Evolutionary conservation across 2,888 invertebrate genomes (phyloP).

Genomic region (Perithous albicinctus): DNA sequence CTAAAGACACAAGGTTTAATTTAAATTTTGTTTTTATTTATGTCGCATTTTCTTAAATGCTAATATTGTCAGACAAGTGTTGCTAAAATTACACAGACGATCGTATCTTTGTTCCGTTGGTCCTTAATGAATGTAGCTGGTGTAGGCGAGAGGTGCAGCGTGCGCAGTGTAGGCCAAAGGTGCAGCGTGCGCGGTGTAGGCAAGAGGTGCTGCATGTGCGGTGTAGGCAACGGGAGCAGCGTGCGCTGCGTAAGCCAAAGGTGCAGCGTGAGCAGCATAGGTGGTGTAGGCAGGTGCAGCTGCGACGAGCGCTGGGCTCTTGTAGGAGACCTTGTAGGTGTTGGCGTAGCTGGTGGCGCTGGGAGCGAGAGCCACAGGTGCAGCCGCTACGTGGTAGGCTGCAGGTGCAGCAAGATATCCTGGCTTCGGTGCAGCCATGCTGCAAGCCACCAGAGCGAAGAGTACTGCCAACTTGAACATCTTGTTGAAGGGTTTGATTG

Average conservation of each 20-base stretch:
- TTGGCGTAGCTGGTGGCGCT: constrained; percentile 88
- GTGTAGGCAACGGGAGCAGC: constrained; percentile 77
- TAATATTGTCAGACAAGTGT: not conserved
- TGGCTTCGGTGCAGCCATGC: constrained; percentile 82
- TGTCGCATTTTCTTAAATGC: constrained; percentile 12
- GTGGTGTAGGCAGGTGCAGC: constrained; percentile 77
- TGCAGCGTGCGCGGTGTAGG: constrained; percentile 64
- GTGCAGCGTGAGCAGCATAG: constrained; percentile 74
- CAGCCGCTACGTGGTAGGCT: constrained; percentile 74
- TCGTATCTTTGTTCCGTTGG: not conserved
- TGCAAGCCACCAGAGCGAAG: constrained; percentile 78
- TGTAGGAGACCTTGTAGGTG: constrained; percentile 87
- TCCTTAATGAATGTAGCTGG: constrained; percentile 56
- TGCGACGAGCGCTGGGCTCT: constrained; percentile 71
- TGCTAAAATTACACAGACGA: constrained; percentile 5
- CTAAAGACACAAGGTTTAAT: not conserved
- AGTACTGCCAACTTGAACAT: constrained; percentile 75
- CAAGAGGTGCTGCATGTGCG: constrained; percentile 61
- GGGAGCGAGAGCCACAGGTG: constrained; percentile 86
- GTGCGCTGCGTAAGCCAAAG: constrained; percentile 81
- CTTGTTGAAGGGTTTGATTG: constrained; percentile 32
- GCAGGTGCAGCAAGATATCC: constrained; percentile 71
- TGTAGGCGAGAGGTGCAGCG: constrained; percentile 34
- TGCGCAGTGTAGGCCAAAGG: constrained; percentile 53
- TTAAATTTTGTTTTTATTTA: constrained; percentile 10